Evolutionary conservation across 1,140 invertebrate genomes (phyloP).

Genomic region (Oscheius sp.): DNA sequence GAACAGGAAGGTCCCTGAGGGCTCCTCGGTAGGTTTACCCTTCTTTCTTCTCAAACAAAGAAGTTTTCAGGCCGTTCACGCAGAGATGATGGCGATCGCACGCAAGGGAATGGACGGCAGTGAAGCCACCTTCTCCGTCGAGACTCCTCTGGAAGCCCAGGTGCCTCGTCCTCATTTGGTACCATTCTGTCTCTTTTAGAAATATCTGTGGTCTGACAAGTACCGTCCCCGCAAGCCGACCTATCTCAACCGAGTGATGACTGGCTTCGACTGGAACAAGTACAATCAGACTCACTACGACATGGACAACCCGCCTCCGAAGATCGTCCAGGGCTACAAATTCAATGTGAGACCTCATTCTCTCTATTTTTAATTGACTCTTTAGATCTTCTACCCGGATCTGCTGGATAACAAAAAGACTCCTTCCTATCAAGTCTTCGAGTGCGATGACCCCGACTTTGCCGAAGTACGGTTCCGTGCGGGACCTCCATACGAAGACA

Average conservation of each 20-base stretch:
- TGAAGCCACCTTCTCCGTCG: constrained; percentile 87
- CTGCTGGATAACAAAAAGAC: constrained; percentile 90
- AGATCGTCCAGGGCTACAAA: constrained; percentile 99
- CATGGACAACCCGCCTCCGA: constrained; percentile 99
- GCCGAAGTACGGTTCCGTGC: constrained; percentile 88
- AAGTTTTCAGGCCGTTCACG: constrained; percentile 43
- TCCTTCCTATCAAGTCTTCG: constrained; percentile 80
- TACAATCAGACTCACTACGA: constrained; percentile 98
- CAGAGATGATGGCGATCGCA: constrained; percentile 52
- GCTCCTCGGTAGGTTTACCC: background rate
- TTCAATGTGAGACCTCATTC: constrained; percentile 74
- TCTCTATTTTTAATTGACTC: constrained; percentile 18
- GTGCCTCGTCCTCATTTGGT: background rate
- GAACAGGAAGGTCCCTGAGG: constrained; percentile 9
- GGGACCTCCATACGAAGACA: constrained; percentile 97
- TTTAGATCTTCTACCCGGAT: constrained; percentile 94
- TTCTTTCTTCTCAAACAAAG: constrained; percentile 7
- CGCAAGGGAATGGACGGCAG: constrained; percentile 65
- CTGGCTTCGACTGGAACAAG: constrained; percentile 99
- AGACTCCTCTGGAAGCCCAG: constrained; percentile 63
- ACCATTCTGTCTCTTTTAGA: constrained; percentile 64
- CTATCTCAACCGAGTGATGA: constrained; percentile 86
- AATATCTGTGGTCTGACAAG: constrained; percentile 95
- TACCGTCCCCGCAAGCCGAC: constrained; percentile 92
- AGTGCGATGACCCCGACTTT: constrained; percentile 72